Percentiles rank a stretch among this genome's conserved stretches.
phyloP scores from a whole-genome alignment of 2,888 invertebrate species.

The Pogonocherus hispidulus region DNA sequence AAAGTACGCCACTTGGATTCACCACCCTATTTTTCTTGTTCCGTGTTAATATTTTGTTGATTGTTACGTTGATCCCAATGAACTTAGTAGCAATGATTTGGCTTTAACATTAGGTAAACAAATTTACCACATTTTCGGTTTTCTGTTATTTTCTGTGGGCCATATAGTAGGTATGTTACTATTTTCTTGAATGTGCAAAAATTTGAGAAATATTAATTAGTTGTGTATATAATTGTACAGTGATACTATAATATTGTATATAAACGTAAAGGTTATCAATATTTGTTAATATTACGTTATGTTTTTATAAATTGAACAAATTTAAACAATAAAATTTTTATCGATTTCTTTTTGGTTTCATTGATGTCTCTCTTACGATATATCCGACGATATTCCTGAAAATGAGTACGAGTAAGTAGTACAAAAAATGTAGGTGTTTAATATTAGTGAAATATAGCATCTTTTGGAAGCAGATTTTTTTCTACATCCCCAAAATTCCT shows the following conservation, averaged over 20 bases:
- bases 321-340: constrained; percentile 64
- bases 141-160: constrained; percentile 39
- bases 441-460: no score
- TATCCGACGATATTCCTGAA: no score
- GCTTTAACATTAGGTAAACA: constrained; percentile 26
- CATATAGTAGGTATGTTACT: constrained; percentile 35
- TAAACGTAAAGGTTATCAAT: constrained; percentile 62
- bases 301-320: constrained; percentile 68
- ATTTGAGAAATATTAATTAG: constrained; percentile 29
- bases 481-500: no score
- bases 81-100: constrained; percentile 32
- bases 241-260: constrained; percentile 60
- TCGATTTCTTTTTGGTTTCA: constrained; percentile 44
- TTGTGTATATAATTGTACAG: constrained; percentile 56
- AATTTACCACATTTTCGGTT: constrained; percentile 29
- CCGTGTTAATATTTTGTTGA: constrained; percentile 4
- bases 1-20: not conserved
- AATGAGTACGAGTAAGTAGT: no score
- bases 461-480: no score
- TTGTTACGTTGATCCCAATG: not conserved
- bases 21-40: constrained; percentile 10
- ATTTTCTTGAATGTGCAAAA: constrained; percentile 33
- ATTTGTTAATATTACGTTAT: constrained; percentile 68
- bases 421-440: no score
- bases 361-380: constrained; percentile 8